These are phyloP conservation scores for Aricia artaxerxes DNA, from an alignment of 2,888 invertebrate species.

Conservation along the genomic window DNA sequence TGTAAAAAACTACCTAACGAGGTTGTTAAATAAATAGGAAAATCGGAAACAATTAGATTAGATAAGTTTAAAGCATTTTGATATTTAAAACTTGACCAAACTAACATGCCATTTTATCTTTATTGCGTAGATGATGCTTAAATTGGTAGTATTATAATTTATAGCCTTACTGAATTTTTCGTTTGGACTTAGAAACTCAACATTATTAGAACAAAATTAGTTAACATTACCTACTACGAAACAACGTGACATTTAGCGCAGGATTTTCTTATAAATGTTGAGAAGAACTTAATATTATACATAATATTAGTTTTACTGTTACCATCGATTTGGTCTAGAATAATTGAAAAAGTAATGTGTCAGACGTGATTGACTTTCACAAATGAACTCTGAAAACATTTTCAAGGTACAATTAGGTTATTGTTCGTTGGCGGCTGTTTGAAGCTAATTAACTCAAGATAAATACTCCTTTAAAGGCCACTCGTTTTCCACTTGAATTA, in stretches of 20 bases:
- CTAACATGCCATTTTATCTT: too few species aligned
- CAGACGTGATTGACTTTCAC: conserved; percentile 23
- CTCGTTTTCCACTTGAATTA: conserved; percentile 18
- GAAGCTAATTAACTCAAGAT: conserved; percentile 13
- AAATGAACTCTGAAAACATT: conserved; percentile 4
- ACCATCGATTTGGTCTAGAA: background rate
- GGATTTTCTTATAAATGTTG: background rate
- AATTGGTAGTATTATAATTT: too few species aligned
- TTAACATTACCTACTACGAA: too few species aligned
- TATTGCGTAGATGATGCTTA: too few species aligned
- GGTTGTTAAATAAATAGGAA: conserved; percentile 19
- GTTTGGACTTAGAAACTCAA: too few species aligned
- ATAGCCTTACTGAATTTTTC: too few species aligned
- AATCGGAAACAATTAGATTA: background rate
- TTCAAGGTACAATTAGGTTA: conserved; percentile 24
- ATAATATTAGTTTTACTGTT: too few species aligned
- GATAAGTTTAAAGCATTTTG: background rate
- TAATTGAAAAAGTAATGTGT: conserved; percentile 3
- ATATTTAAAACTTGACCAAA: background rate
- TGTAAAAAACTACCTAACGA: conserved; percentile 37
- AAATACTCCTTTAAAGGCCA: conserved; percentile 18
- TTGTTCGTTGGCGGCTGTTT: conserved; percentile 11
- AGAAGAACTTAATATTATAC: background rate
- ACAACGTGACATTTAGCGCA: too few species aligned
- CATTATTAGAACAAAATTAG: too few species aligned